A percentile compares a stretch with the other conserved stretches of the same genome.
Evolutionary conservation across 2,797 vertebrate species (phyloP).

Genomic region (Mus spretus): DNA sequence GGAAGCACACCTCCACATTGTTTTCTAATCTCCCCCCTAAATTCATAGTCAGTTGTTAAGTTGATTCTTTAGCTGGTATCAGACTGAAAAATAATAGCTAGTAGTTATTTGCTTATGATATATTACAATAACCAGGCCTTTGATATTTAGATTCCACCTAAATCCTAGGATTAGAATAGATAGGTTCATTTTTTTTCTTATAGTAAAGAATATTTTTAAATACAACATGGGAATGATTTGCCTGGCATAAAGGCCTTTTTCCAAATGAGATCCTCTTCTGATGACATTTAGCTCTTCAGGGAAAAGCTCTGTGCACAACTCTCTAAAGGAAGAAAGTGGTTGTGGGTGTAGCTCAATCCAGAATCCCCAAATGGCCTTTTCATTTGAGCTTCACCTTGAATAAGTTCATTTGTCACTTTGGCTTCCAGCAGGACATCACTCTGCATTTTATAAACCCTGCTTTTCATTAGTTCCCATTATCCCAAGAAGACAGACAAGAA

Average conservation of each 20-base stretch:
- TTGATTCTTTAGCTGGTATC: neutral
- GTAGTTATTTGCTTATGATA: slow-evolving; percentile 34
- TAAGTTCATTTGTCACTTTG: neutral
- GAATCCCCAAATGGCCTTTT: neutral
- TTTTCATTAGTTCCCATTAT: slow-evolving; percentile 43
- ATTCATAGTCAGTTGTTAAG: neutral
- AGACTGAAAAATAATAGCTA: neutral
- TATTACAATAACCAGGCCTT: slow-evolving; percentile 9
- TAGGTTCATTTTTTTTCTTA: neutral
- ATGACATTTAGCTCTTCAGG: neutral
- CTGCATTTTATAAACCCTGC: neutral
- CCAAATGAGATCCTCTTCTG: neutral
- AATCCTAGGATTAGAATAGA: neutral
- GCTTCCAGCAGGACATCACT: neutral
- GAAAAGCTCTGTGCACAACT: neutral
- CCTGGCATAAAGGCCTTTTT: neutral
- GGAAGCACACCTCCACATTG: neutral
- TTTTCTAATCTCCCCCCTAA: neutral
- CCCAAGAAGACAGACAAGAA: slow-evolving; percentile 28
- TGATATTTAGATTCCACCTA: slow-evolving; percentile 1
- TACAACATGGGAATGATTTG: neutral
- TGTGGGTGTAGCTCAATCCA: neutral
- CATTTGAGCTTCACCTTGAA: slow-evolving; percentile 23
- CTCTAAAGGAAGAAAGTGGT: neutral
- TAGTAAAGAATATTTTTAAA: neutral